A percentile compares a stretch with the other conserved stretches of the same genome.
Evolutionary conservation across 2,797 vertebrate species (phyloP).

Genomic region (Huso huso): DNA sequence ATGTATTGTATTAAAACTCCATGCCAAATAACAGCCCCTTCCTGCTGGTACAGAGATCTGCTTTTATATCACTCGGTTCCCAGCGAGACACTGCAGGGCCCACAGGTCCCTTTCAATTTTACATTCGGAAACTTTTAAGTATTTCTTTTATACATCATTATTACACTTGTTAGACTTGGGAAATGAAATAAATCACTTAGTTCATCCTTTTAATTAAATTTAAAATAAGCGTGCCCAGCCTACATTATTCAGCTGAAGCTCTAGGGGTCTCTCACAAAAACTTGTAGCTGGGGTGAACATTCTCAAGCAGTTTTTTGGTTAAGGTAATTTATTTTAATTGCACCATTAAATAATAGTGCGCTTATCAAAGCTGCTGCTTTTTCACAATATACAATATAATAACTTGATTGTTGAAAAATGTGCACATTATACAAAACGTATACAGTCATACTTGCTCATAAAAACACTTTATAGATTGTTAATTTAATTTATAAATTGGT

Average conservation of each 20-base stretch:
- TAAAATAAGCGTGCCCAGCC: conserved; percentile 58
- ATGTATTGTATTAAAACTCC: no score
- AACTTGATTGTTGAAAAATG: no score
- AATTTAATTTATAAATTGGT: no score
- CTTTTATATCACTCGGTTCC: no score
- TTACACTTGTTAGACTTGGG: conserved; percentile 52
- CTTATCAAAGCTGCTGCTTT: not conserved
- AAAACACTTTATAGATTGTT: no score
- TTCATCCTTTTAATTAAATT: conserved; percentile 73
- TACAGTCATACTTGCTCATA: no score
- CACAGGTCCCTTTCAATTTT: conserved; percentile 16
- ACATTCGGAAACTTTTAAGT: conserved; percentile 47
- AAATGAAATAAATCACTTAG: conserved; percentile 68
- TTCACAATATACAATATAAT: not conserved
- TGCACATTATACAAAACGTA: no score
- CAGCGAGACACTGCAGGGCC: no score
- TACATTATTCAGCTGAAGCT: conserved; percentile 62
- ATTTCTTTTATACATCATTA: conserved; percentile 59
- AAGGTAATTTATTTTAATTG: conserved; percentile 52
- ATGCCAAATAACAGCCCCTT: no score
- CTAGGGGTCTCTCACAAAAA: conserved; percentile 50
- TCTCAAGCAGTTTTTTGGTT: conserved; percentile 48
- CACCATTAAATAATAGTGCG: conserved; percentile 40
- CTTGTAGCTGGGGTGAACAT: conserved; percentile 55
- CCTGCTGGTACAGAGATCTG: no score